Evolutionary conservation across 2,113 vertebrate genomes (phyloP).

Genomic region (Centrocercus urophasianus): DNA sequence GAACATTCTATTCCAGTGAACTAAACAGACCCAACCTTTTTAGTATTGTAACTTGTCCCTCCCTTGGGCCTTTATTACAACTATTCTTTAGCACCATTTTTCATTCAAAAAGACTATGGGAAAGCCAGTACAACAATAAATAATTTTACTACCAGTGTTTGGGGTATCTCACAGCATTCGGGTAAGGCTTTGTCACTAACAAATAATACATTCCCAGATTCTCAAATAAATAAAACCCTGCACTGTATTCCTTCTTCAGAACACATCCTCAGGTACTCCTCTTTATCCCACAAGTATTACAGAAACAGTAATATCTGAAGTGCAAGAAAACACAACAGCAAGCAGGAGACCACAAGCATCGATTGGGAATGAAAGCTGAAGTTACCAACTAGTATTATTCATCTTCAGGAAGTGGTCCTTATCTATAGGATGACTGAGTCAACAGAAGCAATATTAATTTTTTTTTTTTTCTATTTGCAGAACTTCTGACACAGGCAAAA

Average conservation of each 20-base stretch:
- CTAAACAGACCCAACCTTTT: background rate
- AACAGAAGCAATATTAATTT: background rate
- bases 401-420: background rate
- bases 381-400: background rate
- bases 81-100: background rate
- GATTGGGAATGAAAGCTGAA: background rate
- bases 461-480: background rate
- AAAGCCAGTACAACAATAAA: background rate
- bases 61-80: background rate
- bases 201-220: background rate
- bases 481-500: background rate
- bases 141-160: background rate
- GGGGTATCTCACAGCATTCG: background rate
- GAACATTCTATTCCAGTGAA: background rate
- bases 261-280: background rate
- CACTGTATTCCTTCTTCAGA: background rate
- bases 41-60: background rate
- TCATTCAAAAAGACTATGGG: background rate
- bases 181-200: background rate
- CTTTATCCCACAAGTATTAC: background rate
- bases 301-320: background rate
- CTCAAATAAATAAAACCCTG: background rate
- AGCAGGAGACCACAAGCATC: background rate
- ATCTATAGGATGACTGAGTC: background rate
- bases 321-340: background rate